Base-by-base conservation (phyloP, 2,888 invertebrate species). In the Callinectes sapidus region DNA sequence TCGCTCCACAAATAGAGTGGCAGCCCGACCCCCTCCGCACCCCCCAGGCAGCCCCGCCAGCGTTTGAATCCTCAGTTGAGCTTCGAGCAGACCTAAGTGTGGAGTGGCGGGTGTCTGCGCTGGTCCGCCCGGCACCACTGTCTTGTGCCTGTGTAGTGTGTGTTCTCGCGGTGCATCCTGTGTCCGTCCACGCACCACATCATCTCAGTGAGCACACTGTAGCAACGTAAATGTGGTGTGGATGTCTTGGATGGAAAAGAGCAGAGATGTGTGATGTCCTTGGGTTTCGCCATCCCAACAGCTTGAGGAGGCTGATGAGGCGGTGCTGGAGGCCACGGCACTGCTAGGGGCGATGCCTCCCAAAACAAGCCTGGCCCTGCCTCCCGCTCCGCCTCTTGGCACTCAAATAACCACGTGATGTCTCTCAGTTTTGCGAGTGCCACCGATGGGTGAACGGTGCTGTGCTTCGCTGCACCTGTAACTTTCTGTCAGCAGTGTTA, bases 261-360 rank as follows among this genome's bases (percentile, higher is more conserved):
- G 39, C 90, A 32, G 81, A 18, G 23, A 13, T 10, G 66, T 91
- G 86, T 35, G 81, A 32, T 81, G 81, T 81, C 81, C 81, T 81
- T 81, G 81, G 35, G 81, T 18, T 32, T 81, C 13, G 81, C 81
- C 18, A 35, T 35, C 35, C 81, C 35, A 81, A 35, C 35, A 81
- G 35, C 18, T 32, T 81, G 81, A 81, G 81, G 81, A 85, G n/a
- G 18, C 13, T 55, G 39, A 39, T 89, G 28, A 28, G 28, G 28
- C 61, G 54, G 88, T 55, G 18, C 55, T 61, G 54, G 85, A 32
- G 32, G 81, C 81, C 81, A 81, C 35, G 87, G 85, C 92, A 85
- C 89, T 92, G 92, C 92, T 92, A 89, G 92, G 92, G 92, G 85
- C 89, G 54, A 54, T 85, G 71, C 71, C 71, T 92, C 92, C 92